Evolutionary conservation across 2,797 vertebrate genomes (phyloP), one percentile per base, ranked within the genome.

Genomic region (Squalus acanthias): DNA sequence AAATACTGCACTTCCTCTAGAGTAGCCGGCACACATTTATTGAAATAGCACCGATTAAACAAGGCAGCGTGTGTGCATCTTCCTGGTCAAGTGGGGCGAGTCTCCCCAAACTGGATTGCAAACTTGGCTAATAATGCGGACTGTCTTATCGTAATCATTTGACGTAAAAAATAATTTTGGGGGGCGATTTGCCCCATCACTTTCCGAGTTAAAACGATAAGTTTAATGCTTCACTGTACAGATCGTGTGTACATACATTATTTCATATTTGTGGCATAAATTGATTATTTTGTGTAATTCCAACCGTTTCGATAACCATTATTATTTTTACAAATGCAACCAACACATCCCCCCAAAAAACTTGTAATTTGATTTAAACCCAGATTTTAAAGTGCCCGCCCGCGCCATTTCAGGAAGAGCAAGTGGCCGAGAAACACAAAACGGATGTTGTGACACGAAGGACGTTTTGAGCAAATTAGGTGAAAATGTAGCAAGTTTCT

Each of bases 391-490:
- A 93, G 46, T 22, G 60, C 69, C 94, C 70, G 24, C 39, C 46
- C 94, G 39, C 70, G 26, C 29, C 67, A n/a, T n/a, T 93, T 95
- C 26, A 17, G 46, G 67, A 15, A 22, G 94, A 15, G 24, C 9
- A 24, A 15, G 69, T 1, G 46, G 7, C 69, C 50, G 46, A 29
- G 46, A 95, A 95, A 74, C 94, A 57, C 50, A 74, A 74, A 95
- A 29, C 29, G 7, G 70, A 72, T 72, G 13, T 29, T 22, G 69
- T 74, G 94, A 95, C 69, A 95, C 70, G 29, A 50, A 2, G 69
- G 46, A 95, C 24, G 50, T 95, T 95, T 95, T 57, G 94, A 74
- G 94, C 94, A 95, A 95, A 95, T 95, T 69, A 95, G 69, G 93
- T 70, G 69, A 95, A 95, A 95, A 53, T 53, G 69, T 33, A 74